Evolutionary conservation across 2,113 vertebrate genomes (phyloP), one percentile per base, ranked within the genome.

Genomic region (Mobula birostris): DNA sequence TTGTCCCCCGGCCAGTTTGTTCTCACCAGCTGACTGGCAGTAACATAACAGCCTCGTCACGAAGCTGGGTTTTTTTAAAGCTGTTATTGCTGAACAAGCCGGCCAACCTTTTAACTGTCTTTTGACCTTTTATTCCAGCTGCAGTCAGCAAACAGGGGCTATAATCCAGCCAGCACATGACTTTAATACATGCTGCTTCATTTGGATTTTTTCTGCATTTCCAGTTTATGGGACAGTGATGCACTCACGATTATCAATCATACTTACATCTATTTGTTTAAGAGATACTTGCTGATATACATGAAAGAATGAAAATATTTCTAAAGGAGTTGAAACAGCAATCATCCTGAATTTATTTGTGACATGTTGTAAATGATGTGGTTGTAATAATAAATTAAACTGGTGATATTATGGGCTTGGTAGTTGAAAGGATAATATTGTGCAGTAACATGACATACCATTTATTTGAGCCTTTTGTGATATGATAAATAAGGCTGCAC

Each of bases 141-240:
- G 85, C 61, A 90, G 85, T 90, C 85, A 90, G 85, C 85, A 90
- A 68, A 66, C 61, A 90, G 85, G 61, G 66, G 61, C 63, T 90
- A 90, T 66, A 90, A 90, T 66, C 85, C 85, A 66, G 61, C 29
- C n/a, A 66, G 85, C 63, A 66, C 85, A 90, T 90, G 85, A 90
- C 85, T 90, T 90, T 90, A 66, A 90, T 66, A 66, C 61, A 32
- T 66, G 29, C 15, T 6, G 85, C 85, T 32, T 90, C 85, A 90
- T 66, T 90, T 90, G 29, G 61, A 90, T 90, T 66, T 90, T 90
- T 66, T 90, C 61, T 90, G 85, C 85, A 90, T 68, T 61, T 90
- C 63, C 85, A 90, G 85, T 90, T 90, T 90, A 90, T 90, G 85
- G 85, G 85, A 56, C 85, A 90, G 9, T 90, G 85, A 68, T 90